Percentiles rank a stretch among this genome's conserved stretches.
These are phyloP conservation scores for Erethizon dorsatum DNA, from an alignment of 2,797 vertebrate species.

Conservation along the genomic window DNA sequence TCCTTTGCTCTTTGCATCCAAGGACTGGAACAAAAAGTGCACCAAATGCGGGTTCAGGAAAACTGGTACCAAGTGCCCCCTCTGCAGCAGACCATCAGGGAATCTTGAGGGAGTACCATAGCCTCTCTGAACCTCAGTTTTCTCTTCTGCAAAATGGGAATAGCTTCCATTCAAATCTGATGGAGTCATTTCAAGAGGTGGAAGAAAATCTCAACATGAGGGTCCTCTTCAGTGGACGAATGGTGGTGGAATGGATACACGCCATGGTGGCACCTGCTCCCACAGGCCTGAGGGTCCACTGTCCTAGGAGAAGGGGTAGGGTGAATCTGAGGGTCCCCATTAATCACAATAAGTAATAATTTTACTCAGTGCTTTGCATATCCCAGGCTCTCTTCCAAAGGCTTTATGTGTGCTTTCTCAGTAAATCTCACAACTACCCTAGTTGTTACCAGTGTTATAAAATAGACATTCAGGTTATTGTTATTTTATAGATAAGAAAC, in stretches of 20 bases:
- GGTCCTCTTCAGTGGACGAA: neutral
- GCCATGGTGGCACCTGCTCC: neutral
- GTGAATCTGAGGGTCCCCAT: neutral
- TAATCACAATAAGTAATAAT: neutral
- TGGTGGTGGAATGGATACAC: accelerated
- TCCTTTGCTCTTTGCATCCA: neutral
- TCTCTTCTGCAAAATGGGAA: neutral
- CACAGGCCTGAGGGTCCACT: neutral
- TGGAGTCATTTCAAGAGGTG: neutral
- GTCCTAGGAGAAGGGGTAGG: neutral
- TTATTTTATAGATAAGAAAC: conserved; percentile 22
- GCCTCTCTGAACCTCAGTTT: neutral
- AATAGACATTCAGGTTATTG: no score
- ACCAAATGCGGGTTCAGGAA: accelerated
- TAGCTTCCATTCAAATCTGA: accelerated
- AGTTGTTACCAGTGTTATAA: neutral
- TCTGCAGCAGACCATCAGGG: neutral
- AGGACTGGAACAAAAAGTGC: neutral
- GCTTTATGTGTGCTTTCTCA: neutral
- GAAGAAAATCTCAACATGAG: neutral
- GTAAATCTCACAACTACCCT: neutral
- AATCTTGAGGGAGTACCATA: neutral
- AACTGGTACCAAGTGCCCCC: neutral
- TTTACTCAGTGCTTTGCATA: neutral
- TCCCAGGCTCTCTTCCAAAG: neutral